Conservation (phyloP, 2,113 vertebrate genomes). For the Lepus americanus region DNA sequence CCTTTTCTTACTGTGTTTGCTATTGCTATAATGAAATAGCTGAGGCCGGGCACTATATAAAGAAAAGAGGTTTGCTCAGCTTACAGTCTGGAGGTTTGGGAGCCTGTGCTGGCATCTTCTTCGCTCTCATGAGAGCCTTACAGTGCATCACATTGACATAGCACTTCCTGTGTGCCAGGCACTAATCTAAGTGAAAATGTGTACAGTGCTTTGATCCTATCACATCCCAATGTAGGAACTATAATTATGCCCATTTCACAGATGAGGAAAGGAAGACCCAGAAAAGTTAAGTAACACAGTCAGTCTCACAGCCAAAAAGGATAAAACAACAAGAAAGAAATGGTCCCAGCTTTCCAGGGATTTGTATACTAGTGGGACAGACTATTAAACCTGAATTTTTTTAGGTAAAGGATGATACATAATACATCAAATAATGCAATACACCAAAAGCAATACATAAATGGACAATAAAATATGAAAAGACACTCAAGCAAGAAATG, state of each 20-base stretch:
- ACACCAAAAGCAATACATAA: background rate
- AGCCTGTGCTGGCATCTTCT: background rate
- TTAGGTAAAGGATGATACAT: background rate
- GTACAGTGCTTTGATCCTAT: background rate
- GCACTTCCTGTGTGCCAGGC: background rate
- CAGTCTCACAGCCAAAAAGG: background rate
- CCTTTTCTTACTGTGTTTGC: background rate
- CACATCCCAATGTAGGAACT: background rate
- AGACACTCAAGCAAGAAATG: background rate
- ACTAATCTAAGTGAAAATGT: background rate
- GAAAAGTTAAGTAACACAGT: background rate
- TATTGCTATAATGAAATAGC: background rate
- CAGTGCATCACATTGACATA: background rate
- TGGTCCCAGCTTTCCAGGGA: background rate
- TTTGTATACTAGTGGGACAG: background rate
- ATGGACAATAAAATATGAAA: background rate
- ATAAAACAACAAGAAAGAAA: conserved; percentile 1
- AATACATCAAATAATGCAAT: background rate
- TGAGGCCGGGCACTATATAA: background rate
- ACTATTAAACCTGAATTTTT: background rate
- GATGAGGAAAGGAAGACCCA: background rate
- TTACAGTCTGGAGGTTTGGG: background rate
- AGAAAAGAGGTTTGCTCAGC: background rate
- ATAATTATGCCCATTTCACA: background rate
- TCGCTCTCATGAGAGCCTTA: background rate